Conservation (phyloP, 2,888 invertebrate species). For the Megastigmus dorsalis region DNA sequence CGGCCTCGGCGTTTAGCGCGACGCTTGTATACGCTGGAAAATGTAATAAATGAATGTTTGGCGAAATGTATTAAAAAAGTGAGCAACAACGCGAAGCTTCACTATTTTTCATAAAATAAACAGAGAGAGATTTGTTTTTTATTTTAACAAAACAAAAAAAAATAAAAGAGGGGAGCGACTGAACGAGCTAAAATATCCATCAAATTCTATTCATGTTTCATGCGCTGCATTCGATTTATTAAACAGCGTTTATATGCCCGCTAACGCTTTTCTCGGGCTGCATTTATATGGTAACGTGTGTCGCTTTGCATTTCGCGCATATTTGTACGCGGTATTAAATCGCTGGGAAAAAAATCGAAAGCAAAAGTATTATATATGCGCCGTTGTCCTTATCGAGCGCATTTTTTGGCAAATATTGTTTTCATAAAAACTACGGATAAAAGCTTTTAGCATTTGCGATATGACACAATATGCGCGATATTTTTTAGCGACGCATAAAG, state of each 20-base stretch:
- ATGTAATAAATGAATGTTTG: slow-evolving; percentile 42
- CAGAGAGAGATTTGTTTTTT: not conserved
- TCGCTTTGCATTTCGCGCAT: not conserved
- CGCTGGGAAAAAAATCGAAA: not conserved
- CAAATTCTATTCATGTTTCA: not conserved
- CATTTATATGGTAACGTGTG: not conserved
- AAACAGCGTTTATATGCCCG: not conserved
- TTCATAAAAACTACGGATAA: too few species aligned
- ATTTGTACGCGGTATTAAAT: not conserved
- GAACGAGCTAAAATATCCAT: slow-evolving; percentile 28
- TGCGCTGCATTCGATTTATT: slow-evolving; percentile 13
- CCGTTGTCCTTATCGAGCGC: too few species aligned
- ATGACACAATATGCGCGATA: too few species aligned
- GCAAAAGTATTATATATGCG: too few species aligned
- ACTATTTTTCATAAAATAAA: slow-evolving; percentile 25
- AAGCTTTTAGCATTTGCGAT: too few species aligned
- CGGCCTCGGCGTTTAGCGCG: not conserved
- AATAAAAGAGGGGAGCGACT: too few species aligned
- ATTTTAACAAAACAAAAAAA: too few species aligned
- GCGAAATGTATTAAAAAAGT: slow-evolving; percentile 38
- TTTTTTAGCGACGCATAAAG: too few species aligned
- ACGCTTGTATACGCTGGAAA: slow-evolving; percentile 1
- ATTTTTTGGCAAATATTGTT: too few species aligned
- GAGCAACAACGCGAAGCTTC: slow-evolving; percentile 7
- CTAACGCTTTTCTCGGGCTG: not conserved